A percentile compares a stretch with the other conserved stretches of the same genome.
Evolutionary conservation across 37 sponge, comb jelly and placozoan species (phyloP).

Genomic region (Oscarella lobularis): DNA sequence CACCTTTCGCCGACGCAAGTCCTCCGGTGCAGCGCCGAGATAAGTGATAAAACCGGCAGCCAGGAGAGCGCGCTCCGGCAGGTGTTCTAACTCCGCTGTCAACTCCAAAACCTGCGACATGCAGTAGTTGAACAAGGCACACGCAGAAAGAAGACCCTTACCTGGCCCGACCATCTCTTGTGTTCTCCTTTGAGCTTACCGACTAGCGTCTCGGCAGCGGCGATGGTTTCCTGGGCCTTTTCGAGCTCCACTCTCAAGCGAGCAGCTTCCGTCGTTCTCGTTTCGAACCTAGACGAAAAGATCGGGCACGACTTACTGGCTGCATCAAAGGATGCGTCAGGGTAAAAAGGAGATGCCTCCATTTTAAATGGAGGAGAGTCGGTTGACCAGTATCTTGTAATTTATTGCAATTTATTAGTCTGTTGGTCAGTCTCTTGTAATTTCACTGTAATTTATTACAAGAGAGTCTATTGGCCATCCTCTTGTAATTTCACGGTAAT

Average conservation of each 20-base stretch:
- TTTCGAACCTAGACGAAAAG: conserved; percentile 73
- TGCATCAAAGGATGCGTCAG: no score
- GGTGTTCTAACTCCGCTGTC: conserved; percentile 53
- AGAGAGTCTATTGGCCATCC: no score
- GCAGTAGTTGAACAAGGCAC: not conserved
- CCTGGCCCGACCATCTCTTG: conserved; percentile 68
- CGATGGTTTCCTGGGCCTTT: conserved; percentile 75
- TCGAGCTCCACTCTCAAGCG: conserved; percentile 81
- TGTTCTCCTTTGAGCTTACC: conserved; percentile 89
- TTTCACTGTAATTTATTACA: no score
- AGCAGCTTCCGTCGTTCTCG: conserved; percentile 86
- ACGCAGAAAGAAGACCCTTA: conserved; percentile 1
- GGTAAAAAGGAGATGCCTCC: no score
- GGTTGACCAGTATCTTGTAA: no score
- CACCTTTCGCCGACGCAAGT: conserved; percentile 26
- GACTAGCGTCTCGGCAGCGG: conserved; percentile 76
- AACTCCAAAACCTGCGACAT: conserved; percentile 23
- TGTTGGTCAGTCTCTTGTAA: no score
- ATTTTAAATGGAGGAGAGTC: no score
- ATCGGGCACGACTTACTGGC: no score
- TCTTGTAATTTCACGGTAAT: no score
- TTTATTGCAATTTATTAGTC: no score
- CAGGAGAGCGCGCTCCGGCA: conserved; percentile 49
- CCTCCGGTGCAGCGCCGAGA: conserved; percentile 63
- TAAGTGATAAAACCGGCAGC: conserved; percentile 78